phyloP scores from a whole-genome alignment of 2,888 invertebrate genomes.

The Dynastes maya region DNA sequence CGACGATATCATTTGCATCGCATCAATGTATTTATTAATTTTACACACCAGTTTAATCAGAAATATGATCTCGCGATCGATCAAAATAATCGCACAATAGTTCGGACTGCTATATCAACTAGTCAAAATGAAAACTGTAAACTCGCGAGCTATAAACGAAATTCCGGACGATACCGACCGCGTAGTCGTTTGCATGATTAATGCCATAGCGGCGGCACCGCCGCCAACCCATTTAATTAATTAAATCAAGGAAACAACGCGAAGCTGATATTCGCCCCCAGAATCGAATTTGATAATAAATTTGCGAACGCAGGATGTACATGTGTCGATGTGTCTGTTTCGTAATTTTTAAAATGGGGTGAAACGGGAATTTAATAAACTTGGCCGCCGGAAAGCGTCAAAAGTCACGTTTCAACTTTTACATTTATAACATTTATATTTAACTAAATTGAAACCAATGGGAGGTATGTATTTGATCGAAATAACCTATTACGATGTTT shows the following conservation, averaged over 20 bases:
- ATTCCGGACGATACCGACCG: constrained; percentile 39
- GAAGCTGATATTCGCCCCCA: constrained; percentile 37
- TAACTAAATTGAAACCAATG: too few relatives aligned
- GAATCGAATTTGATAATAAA: constrained; percentile 36
- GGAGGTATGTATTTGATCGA: too few relatives aligned
- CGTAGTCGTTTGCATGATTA: constrained; percentile 45
- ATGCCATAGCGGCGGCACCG: constrained; percentile 34
- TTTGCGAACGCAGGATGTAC: constrained; percentile 30
- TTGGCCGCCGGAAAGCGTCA: not conserved
- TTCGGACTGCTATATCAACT: constrained; percentile 13
- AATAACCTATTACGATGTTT: too few relatives aligned
- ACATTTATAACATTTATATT: too few relatives aligned
- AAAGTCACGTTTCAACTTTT: too few relatives aligned
- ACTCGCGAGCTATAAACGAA: constrained; percentile 41
- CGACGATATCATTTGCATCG: too few relatives aligned
- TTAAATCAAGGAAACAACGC: constrained; percentile 47
- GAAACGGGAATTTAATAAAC: not conserved
- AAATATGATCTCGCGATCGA: constrained; percentile 21
- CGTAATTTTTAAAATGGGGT: constrained; percentile 22
- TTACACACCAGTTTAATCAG: not conserved
- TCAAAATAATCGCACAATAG: constrained; percentile 31
- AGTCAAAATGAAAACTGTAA: constrained; percentile 41
- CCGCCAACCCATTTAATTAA: constrained; percentile 42
- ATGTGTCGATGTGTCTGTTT: constrained; percentile 31
- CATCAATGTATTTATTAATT: not conserved